These are phyloP conservation scores for Stichodactyla mertensii DNA, from an alignment of 64 coral and sea anemone genomes.

Conservation along the genomic window DNA sequence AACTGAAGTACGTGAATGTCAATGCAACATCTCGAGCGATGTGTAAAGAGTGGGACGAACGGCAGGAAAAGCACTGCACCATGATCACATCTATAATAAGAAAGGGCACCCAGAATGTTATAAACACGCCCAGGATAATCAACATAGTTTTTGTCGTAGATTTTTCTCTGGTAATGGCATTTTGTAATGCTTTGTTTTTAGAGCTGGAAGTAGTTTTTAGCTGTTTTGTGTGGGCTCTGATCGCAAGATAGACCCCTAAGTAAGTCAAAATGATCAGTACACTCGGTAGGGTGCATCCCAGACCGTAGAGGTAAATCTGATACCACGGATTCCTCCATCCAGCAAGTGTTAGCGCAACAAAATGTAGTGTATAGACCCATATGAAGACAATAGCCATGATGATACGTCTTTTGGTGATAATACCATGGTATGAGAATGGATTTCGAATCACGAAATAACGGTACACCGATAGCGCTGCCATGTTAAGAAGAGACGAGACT, in stretches of 20 bases:
- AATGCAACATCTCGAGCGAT: slow-evolving; percentile 64
- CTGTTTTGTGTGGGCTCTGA: slow-evolving; percentile 50
- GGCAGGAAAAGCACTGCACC: slow-evolving; percentile 48
- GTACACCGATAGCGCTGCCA: slow-evolving; percentile 59
- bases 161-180: slow-evolving; percentile 55
- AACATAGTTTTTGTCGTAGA: slow-evolving; percentile 73
- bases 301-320: slow-evolving; percentile 61
- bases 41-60: slow-evolving; percentile 17
- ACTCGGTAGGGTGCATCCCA: slow-evolving; percentile 65
- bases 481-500: slow-evolving; percentile 54
- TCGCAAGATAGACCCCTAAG: slow-evolving; percentile 39
- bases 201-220: slow-evolving; percentile 4
- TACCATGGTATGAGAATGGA: slow-evolving; percentile 52
- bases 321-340: slow-evolving; percentile 37
- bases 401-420: slow-evolving; percentile 51
- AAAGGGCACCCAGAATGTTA: slow-evolving; percentile 63
- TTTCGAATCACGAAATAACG: slow-evolving; percentile 65
- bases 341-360: slow-evolving; percentile 28
- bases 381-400: slow-evolving; percentile 43
- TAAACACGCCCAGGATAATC: slow-evolving; percentile 58
- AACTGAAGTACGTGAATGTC: slow-evolving; percentile 86
- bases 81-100: slow-evolving; percentile 57
- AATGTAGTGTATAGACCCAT: slow-evolving; percentile 61
- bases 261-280: slow-evolving; percentile 46
- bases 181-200: slow-evolving; percentile 39